Base-by-base conservation (phyloP, 2,113 vertebrate species). In the Spheniscus mendiculus region DNA sequence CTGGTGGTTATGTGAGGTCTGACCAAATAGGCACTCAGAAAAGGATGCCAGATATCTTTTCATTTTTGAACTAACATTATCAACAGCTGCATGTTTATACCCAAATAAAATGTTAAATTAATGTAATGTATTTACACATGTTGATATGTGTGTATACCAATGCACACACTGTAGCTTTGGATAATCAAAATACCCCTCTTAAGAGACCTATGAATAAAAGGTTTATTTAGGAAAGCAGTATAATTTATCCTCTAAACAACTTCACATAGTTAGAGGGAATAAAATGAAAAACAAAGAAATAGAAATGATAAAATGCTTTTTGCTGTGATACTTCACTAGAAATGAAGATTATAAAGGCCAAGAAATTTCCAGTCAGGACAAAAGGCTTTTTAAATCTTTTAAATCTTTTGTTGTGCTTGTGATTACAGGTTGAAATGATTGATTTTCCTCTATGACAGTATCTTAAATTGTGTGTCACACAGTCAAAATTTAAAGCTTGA, bases 401-500 rank as follows among this genome's bases (percentile, higher is more conserved):
- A 98, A 96, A 94, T 94, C 88, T 97, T 98, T 92, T 98, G 90
- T 97, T 97, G 95, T 96, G 96, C 94, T 93, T 91, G 76, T 96
- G 94, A 96, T 95, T 95, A 94, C 95, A 97, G 47, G 67, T 95
- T 97, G 89, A 94, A 92, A 96, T 96, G 92, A 98, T 91, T 97
- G 96, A 98, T 98, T 97, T 97, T 91, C n/a, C 19, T 92, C n/a
- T 96, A 90, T 98, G 97, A 98, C 97, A 98, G 90, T 97, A 93
- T 95, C 91, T 97, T 97, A 98, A 98, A 98, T 97, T 97, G 89
- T 95, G 84, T 98, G 97, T 98, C 97, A 97, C 77, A 76, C 27
- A 96, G 80, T 89, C 71, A 95, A 98, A 98, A 98, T 98, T 96
- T 97, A 97, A 98, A 97, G 94, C 97, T 96, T 96, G 93, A 98